phyloP scores from a whole-genome alignment of 1,140 invertebrate genomes.

The Sitobion miscanthi region DNA sequence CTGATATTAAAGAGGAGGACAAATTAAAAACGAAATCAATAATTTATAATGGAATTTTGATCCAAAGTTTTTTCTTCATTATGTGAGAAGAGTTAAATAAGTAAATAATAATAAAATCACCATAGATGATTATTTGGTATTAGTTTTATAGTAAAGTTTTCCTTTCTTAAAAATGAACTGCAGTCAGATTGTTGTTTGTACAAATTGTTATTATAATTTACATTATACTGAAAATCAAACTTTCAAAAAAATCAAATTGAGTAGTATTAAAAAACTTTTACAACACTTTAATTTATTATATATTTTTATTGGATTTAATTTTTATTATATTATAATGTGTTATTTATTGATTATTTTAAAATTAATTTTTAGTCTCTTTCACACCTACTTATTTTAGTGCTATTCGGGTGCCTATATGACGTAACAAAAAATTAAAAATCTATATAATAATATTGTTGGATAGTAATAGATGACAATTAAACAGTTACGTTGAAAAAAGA shows the following conservation, averaged over 20 bases:
- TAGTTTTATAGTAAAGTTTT: not conserved
- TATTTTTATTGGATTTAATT: not conserved
- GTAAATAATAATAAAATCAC: constrained; percentile 15
- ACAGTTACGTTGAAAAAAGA: not conserved
- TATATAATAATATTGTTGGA: not conserved
- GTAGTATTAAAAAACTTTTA: constrained; percentile 17
- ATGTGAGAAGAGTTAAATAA: not conserved
- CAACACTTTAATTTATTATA: not conserved
- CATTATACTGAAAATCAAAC: not conserved
- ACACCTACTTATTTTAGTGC: not conserved
- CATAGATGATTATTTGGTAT: not conserved
- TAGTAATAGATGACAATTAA: not conserved
- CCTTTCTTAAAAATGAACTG: not conserved
- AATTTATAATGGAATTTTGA: not conserved
- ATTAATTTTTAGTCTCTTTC: accelerated
- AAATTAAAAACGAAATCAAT: not conserved
- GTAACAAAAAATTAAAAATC: not conserved
- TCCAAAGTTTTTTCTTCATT: not conserved
- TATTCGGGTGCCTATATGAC: not conserved
- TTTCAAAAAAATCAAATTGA: not conserved
- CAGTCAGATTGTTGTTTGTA: not conserved
- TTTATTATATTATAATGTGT: not conserved
- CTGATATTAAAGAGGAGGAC: not conserved
- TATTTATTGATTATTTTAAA: not conserved
- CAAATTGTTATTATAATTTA: not conserved